Percentiles rank a stretch among this genome's conserved stretches.
These are phyloP conservation scores for Anoplius nigerrimus DNA, from an alignment of 2,888 invertebrate species.

Conservation along the genomic window DNA sequence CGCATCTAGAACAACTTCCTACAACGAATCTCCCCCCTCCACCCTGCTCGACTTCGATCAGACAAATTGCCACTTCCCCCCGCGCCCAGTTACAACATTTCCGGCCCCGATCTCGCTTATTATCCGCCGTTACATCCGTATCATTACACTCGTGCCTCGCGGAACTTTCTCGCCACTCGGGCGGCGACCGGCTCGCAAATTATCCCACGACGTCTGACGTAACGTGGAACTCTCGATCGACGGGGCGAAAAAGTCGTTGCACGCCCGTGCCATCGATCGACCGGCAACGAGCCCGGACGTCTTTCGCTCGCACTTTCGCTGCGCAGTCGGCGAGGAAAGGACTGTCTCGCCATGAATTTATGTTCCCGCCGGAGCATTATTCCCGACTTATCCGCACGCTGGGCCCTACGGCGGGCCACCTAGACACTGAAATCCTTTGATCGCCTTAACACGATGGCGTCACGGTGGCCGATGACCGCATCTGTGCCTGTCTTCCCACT, in stretches of 20 bases:
- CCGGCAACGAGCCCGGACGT: not conserved
- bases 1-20: no score
- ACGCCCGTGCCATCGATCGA: not conserved
- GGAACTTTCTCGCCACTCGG: no score
- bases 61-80: not conserved
- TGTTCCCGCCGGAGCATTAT: slow-evolving; percentile 19
- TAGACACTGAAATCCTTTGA: slow-evolving; percentile 19
- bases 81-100: no score
- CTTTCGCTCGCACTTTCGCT: not conserved
- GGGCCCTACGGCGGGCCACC: slow-evolving; percentile 4
- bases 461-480: slow-evolving; percentile 54
- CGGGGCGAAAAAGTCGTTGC: no score
- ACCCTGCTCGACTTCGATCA: no score
- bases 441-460: slow-evolving; percentile 54
- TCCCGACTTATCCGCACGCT: slow-evolving; percentile 11
- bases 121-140: no score
- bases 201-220: no score
- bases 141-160: no score
- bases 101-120: no score
- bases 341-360: slow-evolving; percentile 18
- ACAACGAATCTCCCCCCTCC: no score
- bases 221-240: no score
- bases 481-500: slow-evolving; percentile 35
- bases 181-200: no score
- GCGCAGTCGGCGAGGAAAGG: not conserved